These are phyloP conservation scores for Cheilosia pagana DNA, from an alignment of 2,888 invertebrate genomes.

Conservation along the genomic window DNA sequence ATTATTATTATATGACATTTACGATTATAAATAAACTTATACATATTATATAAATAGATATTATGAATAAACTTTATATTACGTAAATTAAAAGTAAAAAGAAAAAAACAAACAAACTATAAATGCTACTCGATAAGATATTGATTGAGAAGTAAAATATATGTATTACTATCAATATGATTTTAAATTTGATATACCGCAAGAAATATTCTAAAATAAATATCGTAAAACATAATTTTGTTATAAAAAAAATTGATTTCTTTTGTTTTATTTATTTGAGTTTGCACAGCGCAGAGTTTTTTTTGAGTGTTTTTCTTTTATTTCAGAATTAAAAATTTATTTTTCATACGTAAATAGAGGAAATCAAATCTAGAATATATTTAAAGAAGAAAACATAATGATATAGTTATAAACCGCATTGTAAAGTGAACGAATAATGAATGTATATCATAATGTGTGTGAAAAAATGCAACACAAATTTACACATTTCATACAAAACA, in stretches of 20 bases:
- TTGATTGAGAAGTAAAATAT: slow-evolving; percentile 44
- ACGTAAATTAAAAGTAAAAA: slow-evolving; percentile 27
- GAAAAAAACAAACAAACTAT: slow-evolving; percentile 54
- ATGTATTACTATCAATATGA: slow-evolving; percentile 66
- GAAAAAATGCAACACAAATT: slow-evolving; percentile 60
- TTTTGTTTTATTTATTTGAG: slow-evolving; percentile 24
- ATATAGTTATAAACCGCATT: slow-evolving; percentile 39
- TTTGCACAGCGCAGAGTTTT: background rate
- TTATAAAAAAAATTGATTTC: slow-evolving; percentile 56
- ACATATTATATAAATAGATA: slow-evolving; percentile 45
- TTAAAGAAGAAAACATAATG: slow-evolving; percentile 12
- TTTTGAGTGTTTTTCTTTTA: background rate
- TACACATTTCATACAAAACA: slow-evolving; percentile 60
- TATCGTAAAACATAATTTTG: slow-evolving; percentile 73
- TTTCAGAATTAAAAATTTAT: slow-evolving; percentile 44
- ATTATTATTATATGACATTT: slow-evolving; percentile 40
- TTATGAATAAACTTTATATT: slow-evolving; percentile 62
- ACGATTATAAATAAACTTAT: slow-evolving; percentile 47
- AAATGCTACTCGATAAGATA: slow-evolving; percentile 73
- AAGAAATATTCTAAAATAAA: slow-evolving; percentile 74
- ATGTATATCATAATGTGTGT: slow-evolving; percentile 58
- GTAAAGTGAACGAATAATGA: slow-evolving; percentile 51
- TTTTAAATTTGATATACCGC: slow-evolving; percentile 66
- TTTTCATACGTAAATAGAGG: slow-evolving; percentile 52
- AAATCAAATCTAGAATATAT: slow-evolving; percentile 44